Conservation (phyloP, 2,113 vertebrate species). For the Maccullochella peelii region DNA sequence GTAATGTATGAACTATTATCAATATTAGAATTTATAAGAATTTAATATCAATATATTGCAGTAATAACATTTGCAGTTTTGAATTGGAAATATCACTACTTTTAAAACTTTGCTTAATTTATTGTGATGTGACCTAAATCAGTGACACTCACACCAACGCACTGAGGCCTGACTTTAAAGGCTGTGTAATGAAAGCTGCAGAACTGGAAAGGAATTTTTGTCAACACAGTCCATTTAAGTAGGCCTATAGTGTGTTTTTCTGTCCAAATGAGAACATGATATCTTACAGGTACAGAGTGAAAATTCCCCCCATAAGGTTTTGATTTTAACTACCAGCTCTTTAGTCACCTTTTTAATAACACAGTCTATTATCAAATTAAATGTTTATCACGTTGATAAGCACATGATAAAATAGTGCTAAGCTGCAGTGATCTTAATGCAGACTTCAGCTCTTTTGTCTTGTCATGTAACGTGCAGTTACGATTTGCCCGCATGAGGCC, state of each 20-base stretch:
- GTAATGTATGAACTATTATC: not conserved
- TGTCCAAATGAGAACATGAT: not conserved
- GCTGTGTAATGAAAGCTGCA: not conserved
- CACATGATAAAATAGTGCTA: not conserved
- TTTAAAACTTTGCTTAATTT: not conserved
- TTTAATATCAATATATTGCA: not conserved
- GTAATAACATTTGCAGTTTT: not conserved
- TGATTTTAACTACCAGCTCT: not conserved
- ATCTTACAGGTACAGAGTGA: not conserved
- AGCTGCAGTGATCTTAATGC: not conserved
- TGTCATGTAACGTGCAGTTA: conserved; percentile 6
- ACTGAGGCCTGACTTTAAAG: not conserved
- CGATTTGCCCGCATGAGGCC: not conserved
- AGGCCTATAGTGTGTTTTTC: not conserved
- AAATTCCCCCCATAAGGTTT: not conserved
- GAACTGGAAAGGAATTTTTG: not conserved
- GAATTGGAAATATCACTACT: not conserved
- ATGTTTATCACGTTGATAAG: not conserved
- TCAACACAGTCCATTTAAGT: not conserved
- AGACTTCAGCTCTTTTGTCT: not conserved
- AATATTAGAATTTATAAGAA: not conserved
- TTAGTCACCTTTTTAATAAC: not conserved
- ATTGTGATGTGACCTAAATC: conserved; percentile 3
- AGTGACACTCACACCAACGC: not conserved
- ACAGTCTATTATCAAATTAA: not conserved